Base-by-base conservation (phyloP, 2,113 vertebrate genomes). In the Phylloscopus trochilus region DNA sequence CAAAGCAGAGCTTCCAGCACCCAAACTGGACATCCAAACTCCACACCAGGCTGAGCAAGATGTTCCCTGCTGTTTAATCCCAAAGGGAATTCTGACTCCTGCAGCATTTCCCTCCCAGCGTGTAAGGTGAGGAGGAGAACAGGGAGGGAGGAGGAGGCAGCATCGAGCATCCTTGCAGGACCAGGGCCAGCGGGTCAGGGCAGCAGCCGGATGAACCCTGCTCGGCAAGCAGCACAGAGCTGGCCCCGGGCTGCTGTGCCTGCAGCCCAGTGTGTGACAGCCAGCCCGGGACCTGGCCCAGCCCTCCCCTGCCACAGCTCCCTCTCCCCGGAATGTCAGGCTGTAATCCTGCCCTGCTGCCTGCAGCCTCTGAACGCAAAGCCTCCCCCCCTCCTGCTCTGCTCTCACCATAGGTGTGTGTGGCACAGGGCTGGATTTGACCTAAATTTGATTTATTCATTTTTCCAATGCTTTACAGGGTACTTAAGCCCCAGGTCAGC, bases 371-470 rank as follows among this genome's bases (percentile, higher is more conserved):
- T 1, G 37, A 26, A 74, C 60, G 68, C 83, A 83, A 88, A 94
- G 75, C 92, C 60, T 46, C 90, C 92, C 60, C 87, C 87, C 79
- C 88, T 74, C 91, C 94, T 87, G 92, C 76, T 67, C 90, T 60
- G 85, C 88, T 75, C 10, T 66, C 39, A 24, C 90, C 68, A 35
- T 72, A 93, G 95, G 95, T 96, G 90, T 96, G 90, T 64, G 63
- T 37, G 72, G 85, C 91, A 82, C 64, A 53, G 79, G 85, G 56
- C 76, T 95, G 79, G 56, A 74, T 94, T 72, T 92, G 92, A 95
- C 96, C 95, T 95, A 96, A 90, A 96, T 97, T 95, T 96, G 86
- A 96, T 96, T 95, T 96, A 95, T 95, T 96, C 92, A 78, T 93
- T 95, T 96, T 96, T 89, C 73, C 93, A 92, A 43, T 89, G 90